A percentile compares a stretch with the other conserved stretches of the same genome.
phyloP scores from a whole-genome alignment of 2,888 invertebrate species.

The Cataglyphis cursor region DNA sequence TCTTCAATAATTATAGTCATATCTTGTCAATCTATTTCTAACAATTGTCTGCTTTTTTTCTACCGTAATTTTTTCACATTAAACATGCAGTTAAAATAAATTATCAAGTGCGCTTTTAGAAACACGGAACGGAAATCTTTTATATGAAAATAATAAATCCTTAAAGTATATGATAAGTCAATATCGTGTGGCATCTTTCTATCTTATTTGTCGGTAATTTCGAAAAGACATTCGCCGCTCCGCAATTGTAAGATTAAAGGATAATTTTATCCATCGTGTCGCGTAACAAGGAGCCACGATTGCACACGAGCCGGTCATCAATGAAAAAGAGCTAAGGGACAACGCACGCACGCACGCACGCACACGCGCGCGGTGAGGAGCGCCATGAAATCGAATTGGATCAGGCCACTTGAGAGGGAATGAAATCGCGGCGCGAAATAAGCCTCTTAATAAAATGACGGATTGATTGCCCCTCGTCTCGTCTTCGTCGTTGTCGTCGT shows the following conservation, averaged over 20 bases:
- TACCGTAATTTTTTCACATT: background rate
- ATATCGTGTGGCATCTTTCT: background rate
- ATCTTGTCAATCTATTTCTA: slow-evolving; percentile 32
- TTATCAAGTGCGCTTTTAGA: background rate
- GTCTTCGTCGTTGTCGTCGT: slow-evolving; percentile 53
- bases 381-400: slow-evolving; percentile 76
- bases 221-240: slow-evolving; percentile 25
- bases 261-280: slow-evolving; percentile 24
- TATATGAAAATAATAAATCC: background rate
- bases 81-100: background rate
- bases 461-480: slow-evolving; percentile 71
- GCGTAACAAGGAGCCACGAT: slow-evolving; percentile 21
- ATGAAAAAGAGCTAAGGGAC: slow-evolving; percentile 60
- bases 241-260: slow-evolving; percentile 10
- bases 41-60: slow-evolving; percentile 4
- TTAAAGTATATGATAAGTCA: background rate
- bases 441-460: slow-evolving; percentile 77
- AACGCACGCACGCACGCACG: slow-evolving; percentile 18
- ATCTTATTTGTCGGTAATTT: slow-evolving; percentile 2
- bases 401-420: slow-evolving; percentile 75
- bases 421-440: slow-evolving; percentile 77
- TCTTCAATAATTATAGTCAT: slow-evolving; percentile 44
- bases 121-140: background rate
- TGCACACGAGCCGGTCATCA: slow-evolving; percentile 49
- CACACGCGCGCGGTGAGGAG: slow-evolving; percentile 33